Evolutionary conservation across 2,888 invertebrate genomes (phyloP), one percentile per base, ranked within the genome.

Genomic region (Pristionchus mayeri): DNA sequence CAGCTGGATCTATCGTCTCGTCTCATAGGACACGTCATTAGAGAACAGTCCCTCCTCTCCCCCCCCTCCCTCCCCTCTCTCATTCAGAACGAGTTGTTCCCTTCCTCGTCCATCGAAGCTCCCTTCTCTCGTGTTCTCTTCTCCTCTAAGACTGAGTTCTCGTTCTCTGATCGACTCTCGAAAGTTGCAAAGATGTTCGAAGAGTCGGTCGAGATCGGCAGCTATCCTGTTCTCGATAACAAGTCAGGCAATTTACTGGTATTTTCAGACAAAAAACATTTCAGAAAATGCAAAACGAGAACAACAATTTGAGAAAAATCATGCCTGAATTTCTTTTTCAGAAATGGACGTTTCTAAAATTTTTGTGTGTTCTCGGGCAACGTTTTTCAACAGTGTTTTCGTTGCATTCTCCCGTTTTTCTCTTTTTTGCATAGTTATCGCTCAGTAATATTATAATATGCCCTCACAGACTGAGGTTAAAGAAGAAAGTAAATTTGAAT

Each of bases 161-260:
- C 93, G 24, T 93, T 94, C 57, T 94, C 94, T 1, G 90, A 93
- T 87, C 90, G 92, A 34, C 90, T 95, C 63, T 94, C 94, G 86
- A 89, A 85, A 44, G 84, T 94, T 3, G 94, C 94, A 27, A 92
- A 93, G 30, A 93, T 93, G 85, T 95, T 93, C 91, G 93, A 93
- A 76, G 91, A 93, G 6, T 88, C 90, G 2, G 95, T 95, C 34
- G 93, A 93, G 34, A 94, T 95, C 89, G 95, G 95, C n/a, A 95
- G 95, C 37, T 95, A 95, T 91, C 95, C 95, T 24, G 93, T 93
- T 37, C 89, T 94, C 84, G 93, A 93, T 85, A 94, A 94, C 90
- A 93, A 93, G 93, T 94, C 27, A n/a, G n/a, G n/a, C n/a, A n/a
- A n/a, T n/a, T n/a, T n/a, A n/a, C 40, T 3, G 44, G 44, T 9